These are phyloP conservation scores for Patella pellucida DNA, from an alignment of 2,888 invertebrate genomes.

Conservation along the genomic window DNA sequence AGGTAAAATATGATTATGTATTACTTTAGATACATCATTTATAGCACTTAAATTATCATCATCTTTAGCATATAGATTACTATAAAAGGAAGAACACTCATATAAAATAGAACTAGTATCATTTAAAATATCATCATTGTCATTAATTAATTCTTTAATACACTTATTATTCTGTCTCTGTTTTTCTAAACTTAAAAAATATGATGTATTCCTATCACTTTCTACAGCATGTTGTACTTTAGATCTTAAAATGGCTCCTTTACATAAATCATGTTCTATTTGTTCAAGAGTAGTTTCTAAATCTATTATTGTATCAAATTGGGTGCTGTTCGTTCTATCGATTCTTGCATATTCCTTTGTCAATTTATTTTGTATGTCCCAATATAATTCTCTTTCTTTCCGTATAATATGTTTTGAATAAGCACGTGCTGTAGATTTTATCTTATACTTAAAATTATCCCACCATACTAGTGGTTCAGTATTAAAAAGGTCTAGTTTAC, in stretches of 20 bases:
- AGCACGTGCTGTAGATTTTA: neutral
- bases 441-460: neutral
- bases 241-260: conserved; percentile 16
- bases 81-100: neutral
- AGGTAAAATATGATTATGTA: neutral
- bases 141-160: neutral
- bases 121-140: neutral
- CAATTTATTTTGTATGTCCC: neutral
- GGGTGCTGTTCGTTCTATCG: neutral
- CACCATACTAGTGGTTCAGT: neutral
- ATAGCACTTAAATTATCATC: conserved; percentile 1
- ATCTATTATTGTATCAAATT: neutral
- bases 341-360: neutral
- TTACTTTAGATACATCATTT: neutral
- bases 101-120: neutral
- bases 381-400: neutral
- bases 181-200: conserved; percentile 3
- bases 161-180: neutral
- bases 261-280: neutral
- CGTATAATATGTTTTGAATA: neutral
- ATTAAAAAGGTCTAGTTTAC: neutral
- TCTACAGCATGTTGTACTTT: neutral
- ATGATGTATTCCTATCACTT: conserved; percentile 15
- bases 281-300: neutral
- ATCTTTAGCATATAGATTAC: conserved; percentile 3